These are phyloP conservation scores for Drosophila pegasa DNA, from an alignment of 2,888 invertebrate species.

Conservation along the genomic window DNA sequence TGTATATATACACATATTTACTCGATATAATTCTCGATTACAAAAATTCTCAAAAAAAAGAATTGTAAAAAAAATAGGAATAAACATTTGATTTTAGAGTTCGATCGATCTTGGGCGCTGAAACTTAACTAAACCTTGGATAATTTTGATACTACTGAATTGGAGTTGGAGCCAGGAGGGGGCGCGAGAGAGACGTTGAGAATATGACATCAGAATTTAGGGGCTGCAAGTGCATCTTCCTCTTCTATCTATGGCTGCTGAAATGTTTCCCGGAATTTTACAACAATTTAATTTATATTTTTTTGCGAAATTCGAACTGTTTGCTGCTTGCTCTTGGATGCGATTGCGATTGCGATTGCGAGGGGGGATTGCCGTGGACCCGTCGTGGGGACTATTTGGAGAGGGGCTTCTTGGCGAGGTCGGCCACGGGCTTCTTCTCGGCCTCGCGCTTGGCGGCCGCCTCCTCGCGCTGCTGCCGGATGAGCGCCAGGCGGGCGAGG, in stretches of 20 bases:
- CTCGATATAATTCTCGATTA: conserved; percentile 60
- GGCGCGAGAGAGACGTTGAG: neutral
- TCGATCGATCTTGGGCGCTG: neutral
- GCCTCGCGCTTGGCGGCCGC: conserved; percentile 96
- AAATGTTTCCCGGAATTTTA: conserved; percentile 1
- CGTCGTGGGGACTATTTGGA: conserved; percentile 55
- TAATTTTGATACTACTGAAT: neutral
- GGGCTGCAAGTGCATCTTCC: conserved; percentile 13
- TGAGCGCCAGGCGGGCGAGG: conserved; percentile 96
- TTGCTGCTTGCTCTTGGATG: conserved; percentile 24
- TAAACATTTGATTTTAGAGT: conserved; percentile 1
- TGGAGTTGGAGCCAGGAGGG: too few species aligned
- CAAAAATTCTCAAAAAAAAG: conserved; percentile 50
- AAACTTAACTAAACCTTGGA: conserved; percentile 1
- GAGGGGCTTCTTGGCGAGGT: conserved; percentile 55
- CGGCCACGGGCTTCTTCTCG: conserved; percentile 91
- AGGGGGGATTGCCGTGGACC: conserved; percentile 30
- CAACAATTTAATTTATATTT: too few species aligned
- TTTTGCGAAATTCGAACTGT: conserved; percentile 19
- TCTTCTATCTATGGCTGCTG: too few species aligned
- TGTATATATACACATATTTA: conserved; percentile 21
- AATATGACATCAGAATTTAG: conserved; percentile 6
- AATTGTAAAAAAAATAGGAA: neutral
- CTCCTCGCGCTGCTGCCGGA: conserved; percentile 97
- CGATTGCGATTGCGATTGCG: conserved; percentile 30